phyloP scores from a whole-genome alignment of 2,797 vertebrate species.

The Telmatherina bonti region DNA sequence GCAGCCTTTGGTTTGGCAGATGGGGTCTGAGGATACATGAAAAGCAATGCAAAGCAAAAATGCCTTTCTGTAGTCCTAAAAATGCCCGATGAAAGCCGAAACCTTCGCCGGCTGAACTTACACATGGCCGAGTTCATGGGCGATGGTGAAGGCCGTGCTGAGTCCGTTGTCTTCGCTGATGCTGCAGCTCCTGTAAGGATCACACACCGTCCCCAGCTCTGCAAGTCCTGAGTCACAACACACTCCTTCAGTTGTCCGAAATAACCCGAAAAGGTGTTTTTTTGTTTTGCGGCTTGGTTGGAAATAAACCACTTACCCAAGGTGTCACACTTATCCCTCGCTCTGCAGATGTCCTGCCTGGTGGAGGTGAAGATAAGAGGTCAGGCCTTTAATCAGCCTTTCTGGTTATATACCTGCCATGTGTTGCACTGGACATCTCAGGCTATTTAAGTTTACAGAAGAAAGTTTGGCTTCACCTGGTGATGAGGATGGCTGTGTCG shows the following conservation, averaged over 20 bases:
- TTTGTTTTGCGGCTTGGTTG: background rate
- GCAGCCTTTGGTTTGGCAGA: background rate
- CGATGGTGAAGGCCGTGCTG: conserved; percentile 98
- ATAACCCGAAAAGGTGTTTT: background rate
- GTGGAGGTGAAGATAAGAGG: conserved; percentile 39
- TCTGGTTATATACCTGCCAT: too few relatives aligned
- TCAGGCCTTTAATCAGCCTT: too few relatives aligned
- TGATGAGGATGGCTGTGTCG: conserved; percentile 96
- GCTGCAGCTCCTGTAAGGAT: conserved; percentile 97
- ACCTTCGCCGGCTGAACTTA: conserved; percentile 79
- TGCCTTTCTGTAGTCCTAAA: conserved; percentile 19
- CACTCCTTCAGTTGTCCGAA: background rate
- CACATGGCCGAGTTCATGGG: conserved; percentile 99
- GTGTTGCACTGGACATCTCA: background rate
- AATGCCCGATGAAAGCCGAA: conserved; percentile 18
- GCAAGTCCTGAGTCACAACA: conserved; percentile 87
- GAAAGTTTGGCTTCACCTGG: conserved; percentile 83
- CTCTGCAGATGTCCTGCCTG: conserved; percentile 99
- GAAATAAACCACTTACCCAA: conserved; percentile 85
- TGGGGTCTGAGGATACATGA: conserved; percentile 20
- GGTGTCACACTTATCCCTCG: conserved; percentile 97
- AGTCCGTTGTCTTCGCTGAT: conserved; percentile 98
- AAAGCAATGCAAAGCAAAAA: conserved; percentile 17
- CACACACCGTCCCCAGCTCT: conserved; percentile 97
- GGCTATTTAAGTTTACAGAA: background rate